Base-by-base conservation (phyloP, 1,140 invertebrate genomes). In the Laupala kohalensis region DNA sequence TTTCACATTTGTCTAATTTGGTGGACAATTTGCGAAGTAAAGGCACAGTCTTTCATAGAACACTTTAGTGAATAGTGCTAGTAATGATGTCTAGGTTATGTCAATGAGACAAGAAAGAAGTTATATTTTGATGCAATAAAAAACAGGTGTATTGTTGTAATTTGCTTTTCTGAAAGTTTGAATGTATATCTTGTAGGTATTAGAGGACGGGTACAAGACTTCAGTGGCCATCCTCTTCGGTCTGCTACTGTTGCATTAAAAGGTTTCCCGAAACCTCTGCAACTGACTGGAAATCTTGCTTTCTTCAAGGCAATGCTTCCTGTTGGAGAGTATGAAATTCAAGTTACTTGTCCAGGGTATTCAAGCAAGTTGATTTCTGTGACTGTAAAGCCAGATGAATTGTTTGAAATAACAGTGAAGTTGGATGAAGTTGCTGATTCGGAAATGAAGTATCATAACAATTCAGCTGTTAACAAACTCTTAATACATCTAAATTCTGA, bases 171-270 rank as follows among this genome's bases (percentile, higher is more conserved):
- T n/a, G n/a, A n/a, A n/a, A n/a, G n/a, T n/a, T n/a, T n/a, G n/a
- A n/a, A n/a, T n/a, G 23, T 2, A 64, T 64, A 64, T 53, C 15
- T 37, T 72, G 15, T 15, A 73, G 86, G 86, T 65, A 77, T 87
- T 5, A 79, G 83, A 71, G 86, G 87, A 0, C 79, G 84, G 75
- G 76, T 88, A 5, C 73, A 74, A 23, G 84, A 86, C 75, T 74
- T 73, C 9, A 76, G 77, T 67, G 78, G 79, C 5, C 74, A 79
- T 62, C 79, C 78, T 37, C 76, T 87, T 23, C 29, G 75, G n/a
- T 80, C 83, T 74, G 85, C 83, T 12, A 78, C 78, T 0, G 77
- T 87, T 27, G 64, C 73, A 69, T 81, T 88, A 53, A 74, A 79
- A 72, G 78, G 79, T 25, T 74, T 76, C n/a, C 76, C 77, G 26